Evolutionary conservation across 1,140 invertebrate species (phyloP).

Genomic region (Aphelenchoides fujianensis): DNA sequence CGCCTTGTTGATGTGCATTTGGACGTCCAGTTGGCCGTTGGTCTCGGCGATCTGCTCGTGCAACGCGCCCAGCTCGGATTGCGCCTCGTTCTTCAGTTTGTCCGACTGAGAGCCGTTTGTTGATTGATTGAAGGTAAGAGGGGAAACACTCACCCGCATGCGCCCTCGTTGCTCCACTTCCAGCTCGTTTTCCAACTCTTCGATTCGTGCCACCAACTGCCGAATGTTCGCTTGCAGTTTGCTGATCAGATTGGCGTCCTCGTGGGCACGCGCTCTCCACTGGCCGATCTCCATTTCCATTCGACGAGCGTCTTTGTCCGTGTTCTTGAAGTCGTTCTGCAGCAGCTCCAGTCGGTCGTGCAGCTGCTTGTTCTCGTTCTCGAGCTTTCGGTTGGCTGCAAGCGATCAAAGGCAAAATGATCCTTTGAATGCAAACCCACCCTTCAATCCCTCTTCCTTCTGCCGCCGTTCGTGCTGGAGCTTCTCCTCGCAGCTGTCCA

Average conservation of each 20-base stretch:
- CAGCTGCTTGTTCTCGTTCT: conserved; percentile 41
- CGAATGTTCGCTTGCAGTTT: conserved; percentile 96
- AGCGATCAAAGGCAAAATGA: neutral
- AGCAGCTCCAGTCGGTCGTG: conserved; percentile 35
- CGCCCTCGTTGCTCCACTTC: conserved; percentile 86
- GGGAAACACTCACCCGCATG: conserved; percentile 68
- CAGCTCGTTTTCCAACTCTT: conserved; percentile 93
- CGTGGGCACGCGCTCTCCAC: conserved; percentile 41
- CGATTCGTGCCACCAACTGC: conserved; percentile 89
- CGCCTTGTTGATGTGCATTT: conserved; percentile 98
- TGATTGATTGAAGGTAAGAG: conserved; percentile 66
- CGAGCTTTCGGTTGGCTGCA: conserved; percentile 68
- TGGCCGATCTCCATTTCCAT: conserved; percentile 47
- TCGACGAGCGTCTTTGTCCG: neutral
- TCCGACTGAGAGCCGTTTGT: conserved; percentile 1
- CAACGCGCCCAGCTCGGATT: conserved; percentile 89
- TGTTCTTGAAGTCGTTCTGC: neutral
- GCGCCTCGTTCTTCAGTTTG: conserved; percentile 71
- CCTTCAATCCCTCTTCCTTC: conserved; percentile 89
- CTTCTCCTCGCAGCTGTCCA: conserved; percentile 44
- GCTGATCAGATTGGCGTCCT: conserved; percentile 73
- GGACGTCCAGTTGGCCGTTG: conserved; percentile 92
- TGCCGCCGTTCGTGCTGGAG: conserved; percentile 71
- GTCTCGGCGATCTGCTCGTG: conserved; percentile 75
- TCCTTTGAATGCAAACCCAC: conserved; percentile 63